Conservation (phyloP, 2,888 invertebrate genomes). For the Pristionchus fissidentatus region DNA sequence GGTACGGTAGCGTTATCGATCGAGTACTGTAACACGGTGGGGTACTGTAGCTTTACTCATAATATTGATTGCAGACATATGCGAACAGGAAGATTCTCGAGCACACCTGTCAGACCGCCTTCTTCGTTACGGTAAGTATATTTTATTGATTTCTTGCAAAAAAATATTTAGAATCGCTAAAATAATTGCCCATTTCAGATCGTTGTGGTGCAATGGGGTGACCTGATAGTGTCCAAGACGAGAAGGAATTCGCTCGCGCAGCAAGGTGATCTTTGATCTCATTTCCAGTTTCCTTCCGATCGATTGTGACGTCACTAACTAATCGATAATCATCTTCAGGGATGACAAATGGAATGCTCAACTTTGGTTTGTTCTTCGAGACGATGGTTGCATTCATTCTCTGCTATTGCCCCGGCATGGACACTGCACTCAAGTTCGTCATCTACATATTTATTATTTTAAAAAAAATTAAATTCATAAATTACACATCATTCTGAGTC, state of each 20-base stretch:
- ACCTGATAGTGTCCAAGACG: constrained; percentile 78
- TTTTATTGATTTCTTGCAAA: too few relatives aligned
- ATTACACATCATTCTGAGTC: neutral
- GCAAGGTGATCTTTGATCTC: constrained; percentile 63
- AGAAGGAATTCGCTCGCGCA: constrained; percentile 77
- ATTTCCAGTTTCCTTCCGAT: neutral
- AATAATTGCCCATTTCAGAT: too few relatives aligned
- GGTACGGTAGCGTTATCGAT: constrained; percentile 79
- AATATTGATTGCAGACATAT: constrained; percentile 55
- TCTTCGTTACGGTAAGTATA: constrained; percentile 76
- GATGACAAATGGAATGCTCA: constrained; percentile 89
- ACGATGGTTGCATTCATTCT: constrained; percentile 93
- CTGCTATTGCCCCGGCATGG: constrained; percentile 96
- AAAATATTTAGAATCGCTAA: too few relatives aligned
- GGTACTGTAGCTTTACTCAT: neutral
- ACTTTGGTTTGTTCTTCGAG: constrained; percentile 94
- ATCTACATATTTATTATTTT: too few relatives aligned
- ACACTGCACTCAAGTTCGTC: constrained; percentile 84
- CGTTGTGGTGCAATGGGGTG: constrained; percentile 78
- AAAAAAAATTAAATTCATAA: too few relatives aligned
- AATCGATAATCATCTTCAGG: neutral
- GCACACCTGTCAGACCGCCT: constrained; percentile 78
- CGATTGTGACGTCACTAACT: too few relatives aligned
- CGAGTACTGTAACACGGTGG: neutral
- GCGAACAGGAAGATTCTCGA: constrained; percentile 73